Evolutionary conservation across 2,888 invertebrate genomes (phyloP).

Genomic region (Nomada goodeniana): DNA sequence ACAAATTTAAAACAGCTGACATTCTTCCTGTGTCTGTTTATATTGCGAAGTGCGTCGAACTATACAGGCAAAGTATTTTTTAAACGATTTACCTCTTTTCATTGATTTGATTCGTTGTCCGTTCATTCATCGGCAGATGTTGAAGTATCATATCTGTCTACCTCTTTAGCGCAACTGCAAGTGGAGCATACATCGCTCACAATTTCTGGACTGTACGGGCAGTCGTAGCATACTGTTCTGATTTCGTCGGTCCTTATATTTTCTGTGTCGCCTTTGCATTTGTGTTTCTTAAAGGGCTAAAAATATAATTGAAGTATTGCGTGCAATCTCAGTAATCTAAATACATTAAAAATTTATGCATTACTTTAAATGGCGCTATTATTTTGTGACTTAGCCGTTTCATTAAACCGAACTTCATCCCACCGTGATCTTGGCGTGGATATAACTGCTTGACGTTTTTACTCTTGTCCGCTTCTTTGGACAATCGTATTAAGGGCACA

Average conservation of each 20-base stretch:
- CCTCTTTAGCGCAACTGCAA: constrained; percentile 34
- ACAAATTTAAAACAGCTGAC: constrained; percentile 36
- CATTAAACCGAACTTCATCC: constrained; percentile 27
- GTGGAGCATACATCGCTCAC: constrained; percentile 36
- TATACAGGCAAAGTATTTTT: neutral
- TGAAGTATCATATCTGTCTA: constrained; percentile 38
- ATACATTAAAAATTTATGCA: neutral
- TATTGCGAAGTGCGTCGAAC: neutral
- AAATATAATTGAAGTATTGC: neutral
- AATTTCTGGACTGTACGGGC: constrained; percentile 35
- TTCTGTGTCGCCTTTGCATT: neutral
- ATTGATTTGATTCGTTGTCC: constrained; percentile 50
- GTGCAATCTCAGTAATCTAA: neutral
- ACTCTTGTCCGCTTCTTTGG: constrained; percentile 58
- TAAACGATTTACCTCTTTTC: neutral
- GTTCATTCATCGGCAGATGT: constrained; percentile 64
- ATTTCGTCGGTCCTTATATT: neutral
- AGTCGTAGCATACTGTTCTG: neutral
- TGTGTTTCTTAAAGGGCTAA: neutral
- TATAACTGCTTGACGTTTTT: constrained; percentile 70
- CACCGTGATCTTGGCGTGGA: constrained; percentile 41
- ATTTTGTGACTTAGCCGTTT: constrained; percentile 56
- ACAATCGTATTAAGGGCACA: constrained; percentile 31
- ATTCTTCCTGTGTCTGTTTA: neutral
- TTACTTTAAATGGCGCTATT: constrained; percentile 66